phyloP scores from a whole-genome alignment of 1,140 invertebrate species.

The Temnothorax curvispinosus region DNA sequence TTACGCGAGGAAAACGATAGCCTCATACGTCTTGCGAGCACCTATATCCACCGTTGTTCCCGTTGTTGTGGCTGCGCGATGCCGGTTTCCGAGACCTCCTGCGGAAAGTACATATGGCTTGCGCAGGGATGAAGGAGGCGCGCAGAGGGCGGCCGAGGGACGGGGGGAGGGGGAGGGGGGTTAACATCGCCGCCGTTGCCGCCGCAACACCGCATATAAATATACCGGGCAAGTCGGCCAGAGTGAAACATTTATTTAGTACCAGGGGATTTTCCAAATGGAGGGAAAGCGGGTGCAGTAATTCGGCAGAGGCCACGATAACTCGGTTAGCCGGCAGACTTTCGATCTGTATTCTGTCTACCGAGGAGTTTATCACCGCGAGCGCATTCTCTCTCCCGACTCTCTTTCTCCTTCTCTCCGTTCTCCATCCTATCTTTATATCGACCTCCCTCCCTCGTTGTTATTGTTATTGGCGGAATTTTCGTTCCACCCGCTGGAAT shows the following conservation, averaged over 20 bases:
- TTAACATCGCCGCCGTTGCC: slow-evolving; percentile 60
- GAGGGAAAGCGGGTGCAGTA: slow-evolving; percentile 73
- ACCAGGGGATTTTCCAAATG: slow-evolving; percentile 83
- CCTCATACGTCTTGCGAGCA: slow-evolving; percentile 73
- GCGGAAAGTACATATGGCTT: slow-evolving; percentile 54
- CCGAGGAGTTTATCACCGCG: slow-evolving; percentile 82
- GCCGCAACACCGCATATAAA: slow-evolving; percentile 81
- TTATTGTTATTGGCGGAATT: slow-evolving; percentile 62
- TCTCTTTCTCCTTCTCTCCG: slow-evolving; percentile 3
- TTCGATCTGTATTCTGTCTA: slow-evolving; percentile 83
- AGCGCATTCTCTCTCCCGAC: slow-evolving; percentile 64
- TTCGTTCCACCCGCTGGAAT: slow-evolving; percentile 20
- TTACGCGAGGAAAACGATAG: slow-evolving; percentile 71
- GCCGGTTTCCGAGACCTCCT: slow-evolving; percentile 1
- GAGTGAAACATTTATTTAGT: slow-evolving; percentile 85
- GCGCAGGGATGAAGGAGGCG: slow-evolving; percentile 23
- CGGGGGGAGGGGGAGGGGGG: neutral
- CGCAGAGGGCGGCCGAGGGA: neutral
- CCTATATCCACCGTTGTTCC: slow-evolving; percentile 57
- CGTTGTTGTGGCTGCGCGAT: slow-evolving; percentile 48
- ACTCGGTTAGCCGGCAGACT: slow-evolving; percentile 82
- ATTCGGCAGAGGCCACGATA: slow-evolving; percentile 75
- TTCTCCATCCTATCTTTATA: slow-evolving; percentile 37
- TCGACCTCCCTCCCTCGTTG: slow-evolving; percentile 7
- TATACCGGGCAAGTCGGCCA: slow-evolving; percentile 72